Percentiles rank a stretch among this genome's conserved stretches.
phyloP scores from a whole-genome alignment of 2,888 invertebrate species.

The Bursaphelenchus okinawaensis region DNA sequence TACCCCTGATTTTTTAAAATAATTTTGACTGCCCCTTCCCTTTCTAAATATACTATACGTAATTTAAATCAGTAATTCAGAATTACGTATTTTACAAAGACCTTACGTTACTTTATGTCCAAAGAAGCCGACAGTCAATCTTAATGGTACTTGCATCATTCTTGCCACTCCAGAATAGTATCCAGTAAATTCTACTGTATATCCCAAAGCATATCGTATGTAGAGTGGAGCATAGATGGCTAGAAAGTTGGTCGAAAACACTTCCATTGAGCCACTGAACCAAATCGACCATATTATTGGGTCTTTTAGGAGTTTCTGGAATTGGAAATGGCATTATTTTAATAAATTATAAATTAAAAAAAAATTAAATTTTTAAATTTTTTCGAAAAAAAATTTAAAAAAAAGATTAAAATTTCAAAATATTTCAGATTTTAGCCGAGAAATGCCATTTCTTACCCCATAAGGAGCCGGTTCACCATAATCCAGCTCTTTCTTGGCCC shows the following conservation, averaged over 20 bases:
- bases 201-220: slow-evolving; percentile 15
- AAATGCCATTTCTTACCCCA: background rate
- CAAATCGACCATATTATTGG: slow-evolving; percentile 24
- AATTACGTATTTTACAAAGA: no score
- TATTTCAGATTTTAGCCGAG: no score
- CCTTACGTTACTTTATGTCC: slow-evolving; percentile 21
- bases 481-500: slow-evolving; percentile 17
- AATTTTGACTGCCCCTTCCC: no score
- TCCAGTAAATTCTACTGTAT: slow-evolving; percentile 23
- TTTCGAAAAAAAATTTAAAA: no score
- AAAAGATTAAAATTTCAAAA: no score
- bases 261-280: slow-evolving; percentile 28
- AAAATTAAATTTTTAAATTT: no score
- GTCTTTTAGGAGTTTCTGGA: slow-evolving; percentile 12
- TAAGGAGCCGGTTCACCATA: slow-evolving; percentile 18
- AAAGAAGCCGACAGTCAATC: slow-evolving; percentile 20
- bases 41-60: no score
- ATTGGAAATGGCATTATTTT: background rate
- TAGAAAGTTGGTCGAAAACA: slow-evolving; percentile 20
- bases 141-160: slow-evolving; percentile 28
- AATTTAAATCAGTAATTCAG: no score
- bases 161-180: slow-evolving; percentile 21
- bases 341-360: no score
- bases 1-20: no score
- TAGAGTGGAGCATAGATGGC: slow-evolving; percentile 10